A percentile compares a stretch with the other conserved stretches of the same genome.
Conservation (phyloP, 2,113 vertebrate genomes). For the Cephalopterus ornatus region DNA sequence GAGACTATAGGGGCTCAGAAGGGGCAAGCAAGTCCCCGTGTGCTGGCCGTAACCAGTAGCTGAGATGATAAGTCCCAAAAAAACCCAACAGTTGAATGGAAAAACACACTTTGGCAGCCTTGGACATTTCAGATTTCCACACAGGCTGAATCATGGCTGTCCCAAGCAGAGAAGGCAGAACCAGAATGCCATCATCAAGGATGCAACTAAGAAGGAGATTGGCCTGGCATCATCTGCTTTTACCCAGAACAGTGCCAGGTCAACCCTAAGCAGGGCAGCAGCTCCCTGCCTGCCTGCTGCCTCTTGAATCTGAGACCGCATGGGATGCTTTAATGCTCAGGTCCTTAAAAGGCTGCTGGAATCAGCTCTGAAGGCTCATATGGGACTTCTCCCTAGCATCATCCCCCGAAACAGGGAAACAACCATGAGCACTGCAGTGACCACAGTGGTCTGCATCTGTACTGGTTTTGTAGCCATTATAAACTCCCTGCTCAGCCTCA, state of each 20-base stretch:
- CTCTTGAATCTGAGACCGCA: neutral
- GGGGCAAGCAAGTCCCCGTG: neutral
- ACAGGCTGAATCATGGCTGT: neutral
- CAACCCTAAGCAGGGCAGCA: neutral
- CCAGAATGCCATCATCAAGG: neutral
- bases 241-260: fast-evolving
- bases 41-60: neutral
- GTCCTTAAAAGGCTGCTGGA: no score
- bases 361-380: no score
- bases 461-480: no score
- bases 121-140: neutral
- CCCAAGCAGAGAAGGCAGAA: neutral
- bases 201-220: neutral
- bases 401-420: no score
- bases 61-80: neutral
- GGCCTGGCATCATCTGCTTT: neutral
- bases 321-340: neutral
- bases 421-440: no score
- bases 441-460: no score
- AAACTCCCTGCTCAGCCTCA: no score
- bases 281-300: neutral
- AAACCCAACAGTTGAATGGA: neutral
- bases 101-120: neutral
- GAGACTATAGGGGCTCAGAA: neutral
- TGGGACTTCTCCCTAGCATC: no score